Percentiles rank a stretch among this genome's conserved stretches.
phyloP scores from a whole-genome alignment of 2,888 invertebrate species.

The Lapara coniferarum region DNA sequence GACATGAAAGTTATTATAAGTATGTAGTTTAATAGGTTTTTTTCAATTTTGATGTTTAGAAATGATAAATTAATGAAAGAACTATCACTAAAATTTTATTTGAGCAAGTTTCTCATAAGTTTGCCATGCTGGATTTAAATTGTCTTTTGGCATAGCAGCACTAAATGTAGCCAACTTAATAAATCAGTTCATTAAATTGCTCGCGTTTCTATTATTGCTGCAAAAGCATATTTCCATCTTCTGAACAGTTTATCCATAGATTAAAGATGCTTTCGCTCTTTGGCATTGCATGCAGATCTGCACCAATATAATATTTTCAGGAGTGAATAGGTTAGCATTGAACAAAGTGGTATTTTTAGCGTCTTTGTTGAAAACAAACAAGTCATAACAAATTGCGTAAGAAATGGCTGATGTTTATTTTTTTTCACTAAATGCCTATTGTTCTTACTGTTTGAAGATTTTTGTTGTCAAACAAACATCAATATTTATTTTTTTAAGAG shows the following conservation, averaged over 20 bases:
- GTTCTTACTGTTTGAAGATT: slow-evolving; percentile 12
- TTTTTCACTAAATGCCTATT: neutral
- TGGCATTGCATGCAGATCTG: neutral
- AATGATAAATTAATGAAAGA: too few relatives aligned
- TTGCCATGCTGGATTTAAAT: neutral
- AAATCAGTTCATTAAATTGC: slow-evolving; percentile 1
- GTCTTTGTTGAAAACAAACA: neutral
- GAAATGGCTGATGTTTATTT: slow-evolving; percentile 3
- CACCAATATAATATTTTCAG: neutral
- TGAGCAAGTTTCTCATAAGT: too few relatives aligned
- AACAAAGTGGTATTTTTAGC: neutral
- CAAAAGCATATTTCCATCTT: neutral
- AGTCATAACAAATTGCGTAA: slow-evolving; percentile 18
- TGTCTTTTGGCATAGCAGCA: neutral
- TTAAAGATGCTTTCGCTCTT: slow-evolving; percentile 9
- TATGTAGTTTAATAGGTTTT: neutral
- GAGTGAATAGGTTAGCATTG: slow-evolving; percentile 6
- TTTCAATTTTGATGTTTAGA: too few relatives aligned
- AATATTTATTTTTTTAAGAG: slow-evolving; percentile 5
- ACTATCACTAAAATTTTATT: too few relatives aligned
- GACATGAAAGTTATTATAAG: too few relatives aligned
- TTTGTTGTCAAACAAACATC: slow-evolving; percentile 2
- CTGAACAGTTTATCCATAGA: slow-evolving; percentile 4
- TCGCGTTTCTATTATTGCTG: neutral
- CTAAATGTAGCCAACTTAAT: slow-evolving; percentile 1